Evolutionary conservation across 2,888 invertebrate species (phyloP).

Genomic region (Megamerina dolium): DNA sequence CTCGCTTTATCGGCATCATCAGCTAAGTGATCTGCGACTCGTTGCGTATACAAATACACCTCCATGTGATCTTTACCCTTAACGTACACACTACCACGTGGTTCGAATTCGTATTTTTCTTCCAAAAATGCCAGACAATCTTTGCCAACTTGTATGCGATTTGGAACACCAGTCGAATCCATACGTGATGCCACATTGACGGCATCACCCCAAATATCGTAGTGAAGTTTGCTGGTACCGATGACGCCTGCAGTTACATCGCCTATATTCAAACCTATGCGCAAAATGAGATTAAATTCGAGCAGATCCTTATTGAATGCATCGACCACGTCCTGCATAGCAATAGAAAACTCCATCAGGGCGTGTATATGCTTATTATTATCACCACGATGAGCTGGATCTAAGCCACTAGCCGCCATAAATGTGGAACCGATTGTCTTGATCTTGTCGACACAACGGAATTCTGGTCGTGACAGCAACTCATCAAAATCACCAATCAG

Average conservation of each 20-base stretch:
- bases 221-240: conserved; percentile 91
- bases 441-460: conserved; percentile 89
- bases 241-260: conserved; percentile 96
- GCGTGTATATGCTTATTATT: conserved; percentile 72
- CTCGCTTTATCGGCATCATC: conserved; percentile 10
- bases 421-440: conserved; percentile 96
- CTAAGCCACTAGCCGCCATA: conserved; percentile 95
- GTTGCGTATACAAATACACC: conserved; percentile 63
- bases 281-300: conserved; percentile 79
- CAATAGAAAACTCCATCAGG: conserved; percentile 88
- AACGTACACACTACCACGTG: conserved; percentile 89
- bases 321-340: conserved; percentile 80
- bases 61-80: conserved; percentile 97
- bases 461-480: conserved; percentile 72
- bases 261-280: conserved; percentile 88
- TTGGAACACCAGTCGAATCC: conserved; percentile 91
- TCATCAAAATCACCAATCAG: conserved; percentile 95
- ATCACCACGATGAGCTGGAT: conserved; percentile 67
- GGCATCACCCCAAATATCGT: conserved; percentile 98
- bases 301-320: conserved; percentile 85
- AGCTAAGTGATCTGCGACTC: conserved; percentile 22
- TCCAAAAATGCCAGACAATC: conserved; percentile 66
- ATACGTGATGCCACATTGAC: conserved; percentile 96
- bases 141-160: conserved; percentile 77
- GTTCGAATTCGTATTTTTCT: conserved; percentile 77